A percentile compares a stretch with the other conserved stretches of the same genome.
Evolutionary conservation across 2,113 vertebrate genomes (phyloP).

Genomic region (Corythornis vintsioides): DNA sequence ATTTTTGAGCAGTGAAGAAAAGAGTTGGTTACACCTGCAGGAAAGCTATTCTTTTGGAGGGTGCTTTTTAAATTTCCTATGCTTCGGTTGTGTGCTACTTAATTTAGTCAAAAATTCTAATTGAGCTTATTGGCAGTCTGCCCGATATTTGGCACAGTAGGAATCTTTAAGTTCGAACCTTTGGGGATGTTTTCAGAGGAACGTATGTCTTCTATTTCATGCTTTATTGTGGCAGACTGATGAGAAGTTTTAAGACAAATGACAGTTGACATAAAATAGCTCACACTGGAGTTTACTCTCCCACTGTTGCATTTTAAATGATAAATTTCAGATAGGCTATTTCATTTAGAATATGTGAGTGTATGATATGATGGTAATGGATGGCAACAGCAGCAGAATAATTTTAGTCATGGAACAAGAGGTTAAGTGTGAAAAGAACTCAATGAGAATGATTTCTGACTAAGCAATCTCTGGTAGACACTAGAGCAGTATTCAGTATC

Average conservation of each 20-base stretch:
- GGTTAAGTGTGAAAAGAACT: not conserved
- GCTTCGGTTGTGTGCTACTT: not conserved
- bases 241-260: conserved; percentile 53
- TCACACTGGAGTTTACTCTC: conserved; percentile 39
- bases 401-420: not conserved
- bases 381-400: not conserved
- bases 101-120: conserved; percentile 56
- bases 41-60: conserved; percentile 16
- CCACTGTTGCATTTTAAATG: conserved; percentile 28
- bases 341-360: not conserved
- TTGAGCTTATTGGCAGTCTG: conserved; percentile 53
- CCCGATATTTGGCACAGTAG: conserved; percentile 38
- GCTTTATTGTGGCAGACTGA: conserved; percentile 56
- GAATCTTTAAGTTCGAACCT: conserved; percentile 28
- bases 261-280: conserved; percentile 46
- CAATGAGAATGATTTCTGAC: not conserved
- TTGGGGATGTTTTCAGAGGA: conserved; percentile 46
- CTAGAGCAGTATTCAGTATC: not conserved
- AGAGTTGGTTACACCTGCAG: conserved; percentile 26
- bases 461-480: not conserved
- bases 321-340: not conserved
- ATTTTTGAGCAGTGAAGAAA: not conserved
- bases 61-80: not conserved
- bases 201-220: conserved; percentile 51
- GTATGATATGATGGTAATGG: not conserved